Base-by-base conservation (phyloP, 2,888 invertebrate species). In the Hyposoter dolosus region DNA sequence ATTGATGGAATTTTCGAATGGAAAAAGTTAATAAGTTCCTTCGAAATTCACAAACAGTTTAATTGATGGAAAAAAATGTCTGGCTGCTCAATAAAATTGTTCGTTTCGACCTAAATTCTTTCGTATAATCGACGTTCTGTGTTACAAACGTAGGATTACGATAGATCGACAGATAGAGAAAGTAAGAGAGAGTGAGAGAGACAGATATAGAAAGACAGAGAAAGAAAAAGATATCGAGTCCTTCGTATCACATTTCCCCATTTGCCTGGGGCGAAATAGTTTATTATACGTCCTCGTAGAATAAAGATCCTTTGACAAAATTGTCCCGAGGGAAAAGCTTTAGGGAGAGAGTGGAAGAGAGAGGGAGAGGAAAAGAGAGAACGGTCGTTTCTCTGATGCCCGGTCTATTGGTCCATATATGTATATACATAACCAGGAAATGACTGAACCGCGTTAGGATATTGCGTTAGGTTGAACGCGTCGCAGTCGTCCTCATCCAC, bases 281-380 rank as follows among this genome's bases (percentile, higher is more conserved):
- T 90, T 93, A 93, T 93, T 93, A 94, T 93, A 93, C 92, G 92
- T 93, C 84, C 92, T 91, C 92, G 90, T 92, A 90, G 93, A 93
- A 94, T 94, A 94, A 93, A 94, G 94, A 94, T 93, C 93, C 93
- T 94, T 94, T 94, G 94, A 94, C 94, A 93, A 94, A 94, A 94
- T 93, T 90, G 91, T 93, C 94, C 92, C 94, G 86, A 89, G 93
- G 92, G 94, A 94, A 88, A 87, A 89, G 91, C 90, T 92, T 92
- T 90, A 90, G 92, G 93, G 93, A 91, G 86, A 68, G 50, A 72
- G 80, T 19, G 47, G 17, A 53, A 56, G 74, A 74, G 63, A 19
- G 35, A 40, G 35, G 4, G 23, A 77, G 35, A 47, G 66, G 28
- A n/a, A 53, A 50, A 19, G 56, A 78, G 47, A 78, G 68, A 65